Conservation (phyloP, 2,113 vertebrate genomes). For the Haemorhous mexicanus region DNA sequence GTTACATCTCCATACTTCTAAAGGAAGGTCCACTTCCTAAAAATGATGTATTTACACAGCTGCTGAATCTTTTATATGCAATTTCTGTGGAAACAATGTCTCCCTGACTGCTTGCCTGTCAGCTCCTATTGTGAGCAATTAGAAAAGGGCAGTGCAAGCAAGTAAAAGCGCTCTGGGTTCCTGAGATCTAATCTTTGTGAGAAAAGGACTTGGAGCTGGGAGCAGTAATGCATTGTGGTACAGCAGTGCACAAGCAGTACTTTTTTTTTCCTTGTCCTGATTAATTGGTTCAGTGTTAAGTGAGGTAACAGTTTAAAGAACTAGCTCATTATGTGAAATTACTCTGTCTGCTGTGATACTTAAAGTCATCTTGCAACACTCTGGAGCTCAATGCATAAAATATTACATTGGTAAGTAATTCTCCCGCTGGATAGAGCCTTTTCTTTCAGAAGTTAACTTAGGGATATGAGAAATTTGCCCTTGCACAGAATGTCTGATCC, state of each 20-base stretch:
- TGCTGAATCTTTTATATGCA: slow-evolving; percentile 13
- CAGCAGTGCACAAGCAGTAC: neutral
- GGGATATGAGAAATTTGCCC: slow-evolving; percentile 1
- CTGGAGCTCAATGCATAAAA: slow-evolving; percentile 39
- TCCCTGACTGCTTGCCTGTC: neutral
- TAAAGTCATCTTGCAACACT: slow-evolving; percentile 22
- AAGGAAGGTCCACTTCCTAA: neutral
- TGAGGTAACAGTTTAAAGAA: slow-evolving; percentile 55
- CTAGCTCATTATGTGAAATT: slow-evolving; percentile 36
- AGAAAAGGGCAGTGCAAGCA: slow-evolving; percentile 17
- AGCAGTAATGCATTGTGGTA: neutral
- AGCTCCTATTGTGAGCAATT: neutral
- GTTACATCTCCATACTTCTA: neutral
- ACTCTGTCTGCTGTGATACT: slow-evolving; percentile 26
- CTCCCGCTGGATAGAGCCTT: neutral
- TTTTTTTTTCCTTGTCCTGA: neutral
- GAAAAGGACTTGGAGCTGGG: neutral
- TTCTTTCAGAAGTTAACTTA: slow-evolving; percentile 25
- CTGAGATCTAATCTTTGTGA: neutral
- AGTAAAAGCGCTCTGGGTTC: neutral
- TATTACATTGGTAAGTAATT: slow-evolving; percentile 37
- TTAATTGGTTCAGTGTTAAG: slow-evolving; percentile 37
- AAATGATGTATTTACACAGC: neutral
- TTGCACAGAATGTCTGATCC: slow-evolving; percentile 18
- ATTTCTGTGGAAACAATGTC: neutral